phyloP scores from a whole-genome alignment of 2,888 invertebrate species.

The Polyploca ridens region DNA sequence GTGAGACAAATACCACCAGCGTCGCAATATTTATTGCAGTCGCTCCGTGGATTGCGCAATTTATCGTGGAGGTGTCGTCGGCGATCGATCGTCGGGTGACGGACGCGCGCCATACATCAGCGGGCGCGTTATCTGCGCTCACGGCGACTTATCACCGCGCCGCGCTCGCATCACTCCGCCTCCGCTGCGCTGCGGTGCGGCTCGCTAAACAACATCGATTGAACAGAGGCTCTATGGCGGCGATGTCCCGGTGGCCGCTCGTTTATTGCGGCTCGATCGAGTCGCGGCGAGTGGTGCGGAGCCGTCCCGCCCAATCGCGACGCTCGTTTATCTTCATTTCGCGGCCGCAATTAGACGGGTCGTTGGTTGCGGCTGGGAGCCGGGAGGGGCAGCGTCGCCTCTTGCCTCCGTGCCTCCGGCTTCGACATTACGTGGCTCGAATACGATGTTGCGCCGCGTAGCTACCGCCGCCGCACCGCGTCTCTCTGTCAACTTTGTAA shows the following conservation, averaged over 20 bases:
- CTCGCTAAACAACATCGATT: slow-evolving; percentile 62
- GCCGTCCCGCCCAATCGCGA: slow-evolving; percentile 85
- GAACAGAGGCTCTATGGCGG: slow-evolving; percentile 38
- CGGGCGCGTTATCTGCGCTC: slow-evolving; percentile 80
- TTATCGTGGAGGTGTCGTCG: slow-evolving; percentile 82
- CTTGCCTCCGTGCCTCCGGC: slow-evolving; percentile 15
- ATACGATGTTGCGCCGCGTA: slow-evolving; percentile 54
- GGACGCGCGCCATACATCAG: slow-evolving; percentile 79
- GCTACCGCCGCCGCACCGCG: slow-evolving; percentile 24
- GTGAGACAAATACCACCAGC: slow-evolving; percentile 81
- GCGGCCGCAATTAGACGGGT: slow-evolving; percentile 89
- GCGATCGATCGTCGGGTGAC: slow-evolving; percentile 79
- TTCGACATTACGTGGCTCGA: slow-evolving; percentile 73
- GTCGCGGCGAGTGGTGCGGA: slow-evolving; percentile 55
- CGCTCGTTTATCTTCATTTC: slow-evolving; percentile 89
- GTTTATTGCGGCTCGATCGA: slow-evolving; percentile 66
- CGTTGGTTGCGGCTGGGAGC: slow-evolving; percentile 82
- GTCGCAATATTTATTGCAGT: slow-evolving; percentile 82
- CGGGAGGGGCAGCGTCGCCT: slow-evolving; percentile 43
- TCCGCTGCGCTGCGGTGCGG: slow-evolving; percentile 37
- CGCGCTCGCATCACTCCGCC: slow-evolving; percentile 33
- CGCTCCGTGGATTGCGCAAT: slow-evolving; percentile 83
- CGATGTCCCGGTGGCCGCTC: slow-evolving; percentile 53
- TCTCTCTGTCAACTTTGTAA: slow-evolving; percentile 82
- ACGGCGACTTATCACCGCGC: slow-evolving; percentile 76